Conservation (phyloP, 2,888 invertebrate genomes). For the Pristionchus arcanus region DNA sequence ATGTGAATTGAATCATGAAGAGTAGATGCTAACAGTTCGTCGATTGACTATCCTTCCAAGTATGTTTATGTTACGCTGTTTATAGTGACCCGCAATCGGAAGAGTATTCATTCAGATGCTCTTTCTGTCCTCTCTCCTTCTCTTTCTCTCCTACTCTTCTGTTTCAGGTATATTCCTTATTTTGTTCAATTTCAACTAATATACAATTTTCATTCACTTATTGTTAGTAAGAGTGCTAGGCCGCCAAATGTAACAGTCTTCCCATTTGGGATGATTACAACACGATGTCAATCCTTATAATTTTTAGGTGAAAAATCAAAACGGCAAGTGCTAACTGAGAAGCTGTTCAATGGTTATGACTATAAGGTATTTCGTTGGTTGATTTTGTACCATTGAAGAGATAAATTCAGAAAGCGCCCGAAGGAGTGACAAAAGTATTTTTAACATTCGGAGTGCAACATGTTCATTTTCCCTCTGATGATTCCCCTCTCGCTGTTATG, state of each 20-base stretch:
- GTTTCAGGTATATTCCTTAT: background rate
- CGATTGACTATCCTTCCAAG: background rate
- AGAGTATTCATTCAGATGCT: background rate
- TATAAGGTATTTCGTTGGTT: background rate
- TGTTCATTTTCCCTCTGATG: background rate
- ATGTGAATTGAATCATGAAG: background rate
- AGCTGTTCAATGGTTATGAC: background rate
- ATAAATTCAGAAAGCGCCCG: background rate
- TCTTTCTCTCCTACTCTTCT: background rate
- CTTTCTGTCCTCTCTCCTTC: background rate
- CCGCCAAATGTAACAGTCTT: too few relatives aligned
- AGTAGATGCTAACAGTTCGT: background rate
- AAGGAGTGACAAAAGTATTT: background rate
- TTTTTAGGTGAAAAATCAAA: background rate
- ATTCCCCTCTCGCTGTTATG: constrained; percentile 1
- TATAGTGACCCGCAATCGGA: background rate
- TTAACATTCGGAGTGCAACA: background rate
- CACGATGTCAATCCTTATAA: too few relatives aligned
- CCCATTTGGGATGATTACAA: too few relatives aligned
- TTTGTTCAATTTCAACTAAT: background rate
- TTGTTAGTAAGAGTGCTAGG: too few relatives aligned
- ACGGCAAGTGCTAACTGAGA: background rate
- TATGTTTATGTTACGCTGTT: background rate
- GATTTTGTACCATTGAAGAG: too few relatives aligned
- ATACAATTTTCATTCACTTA: too few relatives aligned